Evolutionary conservation across 2,113 vertebrate genomes (phyloP).

Genomic region (Chloroceryle aenea): DNA sequence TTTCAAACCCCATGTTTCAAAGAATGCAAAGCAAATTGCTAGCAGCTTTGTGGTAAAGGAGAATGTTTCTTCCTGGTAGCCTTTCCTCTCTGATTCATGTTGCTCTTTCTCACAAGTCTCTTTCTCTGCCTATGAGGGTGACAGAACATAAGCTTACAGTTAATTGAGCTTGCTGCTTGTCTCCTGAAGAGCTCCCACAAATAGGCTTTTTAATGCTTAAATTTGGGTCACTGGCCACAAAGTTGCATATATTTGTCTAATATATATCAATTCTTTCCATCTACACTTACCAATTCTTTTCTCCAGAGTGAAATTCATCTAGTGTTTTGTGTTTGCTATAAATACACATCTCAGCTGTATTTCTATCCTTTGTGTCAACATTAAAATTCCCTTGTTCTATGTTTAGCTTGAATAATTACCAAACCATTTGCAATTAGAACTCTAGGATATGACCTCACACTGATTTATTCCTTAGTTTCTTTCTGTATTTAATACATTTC

Average conservation of each 20-base stretch:
- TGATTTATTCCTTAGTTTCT: conserved; percentile 73
- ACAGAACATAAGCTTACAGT: not conserved
- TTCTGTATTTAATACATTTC: conserved; percentile 81
- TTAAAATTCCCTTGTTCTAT: conserved; percentile 76
- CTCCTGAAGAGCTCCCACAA: conserved; percentile 4
- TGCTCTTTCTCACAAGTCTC: not conserved
- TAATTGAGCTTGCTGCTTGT: conserved; percentile 7
- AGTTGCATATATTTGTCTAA: conserved; percentile 15
- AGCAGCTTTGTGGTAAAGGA: conserved; percentile 3
- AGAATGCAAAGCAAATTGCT: conserved; percentile 20
- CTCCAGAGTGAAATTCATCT: conserved; percentile 51
- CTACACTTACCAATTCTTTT: not conserved
- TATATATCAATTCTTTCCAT: not conserved
- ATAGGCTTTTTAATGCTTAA: conserved; percentile 33
- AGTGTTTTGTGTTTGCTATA: conserved; percentile 66
- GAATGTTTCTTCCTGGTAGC: not conserved
- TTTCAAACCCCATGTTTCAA: not conserved
- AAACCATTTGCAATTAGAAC: conserved; percentile 79
- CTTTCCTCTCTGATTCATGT: not conserved
- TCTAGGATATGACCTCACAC: conserved; percentile 77
- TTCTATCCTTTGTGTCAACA: conserved; percentile 74
- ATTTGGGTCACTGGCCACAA: not conserved
- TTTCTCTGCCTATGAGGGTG: not conserved
- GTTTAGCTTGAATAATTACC: conserved; percentile 81
- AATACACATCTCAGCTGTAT: conserved; percentile 61